A percentile compares a stretch with the other conserved stretches of the same genome.
These are phyloP conservation scores for Neoitamus cyanurus DNA, from an alignment of 2,888 invertebrate genomes.

Conservation along the genomic window DNA sequence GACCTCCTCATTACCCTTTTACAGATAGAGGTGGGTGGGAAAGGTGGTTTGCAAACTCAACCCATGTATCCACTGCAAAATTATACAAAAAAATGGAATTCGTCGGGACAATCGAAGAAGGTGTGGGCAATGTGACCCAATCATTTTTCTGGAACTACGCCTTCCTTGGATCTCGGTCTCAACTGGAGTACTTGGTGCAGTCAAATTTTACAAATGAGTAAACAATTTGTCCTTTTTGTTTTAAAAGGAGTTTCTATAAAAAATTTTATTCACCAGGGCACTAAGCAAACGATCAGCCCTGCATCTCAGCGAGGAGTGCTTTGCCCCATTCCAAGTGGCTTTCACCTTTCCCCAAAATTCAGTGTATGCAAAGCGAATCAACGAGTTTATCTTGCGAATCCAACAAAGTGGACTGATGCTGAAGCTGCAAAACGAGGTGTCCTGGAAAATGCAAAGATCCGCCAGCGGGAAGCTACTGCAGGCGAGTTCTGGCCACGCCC, in stretches of 20 bases:
- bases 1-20: conserved; percentile 47
- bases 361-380: conserved; percentile 73
- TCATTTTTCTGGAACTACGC: conserved; percentile 84
- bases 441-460: conserved; percentile 77
- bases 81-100: conserved; percentile 76
- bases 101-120: conserved; percentile 74
- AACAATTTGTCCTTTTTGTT: conserved; percentile 49
- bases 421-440: conserved; percentile 77
- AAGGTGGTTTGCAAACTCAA: conserved; percentile 77
- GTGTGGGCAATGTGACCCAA: conserved; percentile 78
- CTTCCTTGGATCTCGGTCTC: conserved; percentile 78
- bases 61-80: conserved; percentile 72
- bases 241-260: conserved; percentile 41
- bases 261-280: conserved; percentile 58
- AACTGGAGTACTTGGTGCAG: conserved; percentile 78
- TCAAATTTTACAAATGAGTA: conserved; percentile 76
- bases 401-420: conserved; percentile 75
- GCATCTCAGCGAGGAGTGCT: conserved; percentile 80
- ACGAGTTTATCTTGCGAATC: conserved; percentile 71
- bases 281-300: conserved; percentile 72
- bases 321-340: conserved; percentile 77
- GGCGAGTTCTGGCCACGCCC: conserved; percentile 67
- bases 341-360: conserved; percentile 75
- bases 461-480: conserved; percentile 73
- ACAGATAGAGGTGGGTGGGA: conserved; percentile 82